A percentile compares a stretch with the other conserved stretches of the same genome.
Evolutionary conservation across 2,797 vertebrate genomes (phyloP).

Genomic region (Coendou prehensilis): DNA sequence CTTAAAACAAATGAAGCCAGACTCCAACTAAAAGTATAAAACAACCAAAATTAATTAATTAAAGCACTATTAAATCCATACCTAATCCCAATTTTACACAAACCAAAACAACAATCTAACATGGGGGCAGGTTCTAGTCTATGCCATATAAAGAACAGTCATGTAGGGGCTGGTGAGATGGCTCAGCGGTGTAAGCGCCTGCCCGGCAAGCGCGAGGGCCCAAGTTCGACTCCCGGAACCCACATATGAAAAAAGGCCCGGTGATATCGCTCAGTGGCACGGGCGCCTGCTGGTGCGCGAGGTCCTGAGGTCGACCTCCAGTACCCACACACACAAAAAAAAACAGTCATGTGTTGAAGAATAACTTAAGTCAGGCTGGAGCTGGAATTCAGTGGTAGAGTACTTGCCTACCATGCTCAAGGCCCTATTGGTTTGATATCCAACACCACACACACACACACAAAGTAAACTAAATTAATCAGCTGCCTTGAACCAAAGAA

Average conservation of each 20-base stretch:
- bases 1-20: not conserved
- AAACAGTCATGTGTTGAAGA: not conserved
- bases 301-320: too few relatives aligned
- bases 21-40: not conserved
- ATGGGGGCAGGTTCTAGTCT: not conserved
- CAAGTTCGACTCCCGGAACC: too few relatives aligned
- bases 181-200: too few relatives aligned
- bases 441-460: not conserved
- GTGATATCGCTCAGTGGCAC: too few relatives aligned
- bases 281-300: too few relatives aligned
- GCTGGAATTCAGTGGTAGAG: too few relatives aligned
- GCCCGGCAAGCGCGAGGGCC: too few relatives aligned
- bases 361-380: not conserved
- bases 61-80: not conserved
- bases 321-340: not conserved
- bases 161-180: not conserved
- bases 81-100: constrained; percentile 3
- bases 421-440: not conserved
- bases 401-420: not conserved
- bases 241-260: too few relatives aligned
- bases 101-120: not conserved
- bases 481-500: not conserved
- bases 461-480: not conserved
- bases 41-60: not conserved
- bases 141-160: not conserved